These are phyloP conservation scores for Lonchura striata DNA, from an alignment of 2,113 vertebrate genomes.

Conservation along the genomic window DNA sequence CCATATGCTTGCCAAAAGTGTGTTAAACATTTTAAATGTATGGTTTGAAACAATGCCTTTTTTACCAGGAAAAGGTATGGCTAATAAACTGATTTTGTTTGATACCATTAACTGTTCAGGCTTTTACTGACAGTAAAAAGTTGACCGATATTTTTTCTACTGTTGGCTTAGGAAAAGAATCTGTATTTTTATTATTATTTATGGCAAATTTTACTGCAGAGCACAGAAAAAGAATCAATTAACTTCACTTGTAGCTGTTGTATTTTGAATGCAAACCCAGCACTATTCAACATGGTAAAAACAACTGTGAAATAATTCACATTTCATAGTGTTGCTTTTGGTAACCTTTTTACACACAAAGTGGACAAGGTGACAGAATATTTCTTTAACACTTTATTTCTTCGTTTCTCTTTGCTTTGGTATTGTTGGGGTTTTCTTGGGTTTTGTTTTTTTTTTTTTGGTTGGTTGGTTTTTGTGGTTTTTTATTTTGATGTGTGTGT, in stretches of 20 bases:
- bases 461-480: too few relatives aligned
- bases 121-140: not conserved
- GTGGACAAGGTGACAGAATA: not conserved
- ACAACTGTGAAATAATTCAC: not conserved
- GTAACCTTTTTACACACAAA: not conserved
- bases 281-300: not conserved
- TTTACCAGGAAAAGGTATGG: not conserved
- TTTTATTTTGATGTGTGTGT: not conserved
- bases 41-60: not conserved
- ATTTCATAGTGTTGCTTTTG: not conserved
- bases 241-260: not conserved
- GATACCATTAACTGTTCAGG: not conserved
- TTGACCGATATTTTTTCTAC: not conserved
- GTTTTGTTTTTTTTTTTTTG: too few relatives aligned
- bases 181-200: not conserved
- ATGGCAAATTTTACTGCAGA: not conserved
- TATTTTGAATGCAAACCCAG: not conserved
- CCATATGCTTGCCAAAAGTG: conserved; percentile 49
- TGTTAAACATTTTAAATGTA: not conserved
- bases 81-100: not conserved
- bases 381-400: not conserved
- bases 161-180: not conserved
- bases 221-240: not conserved
- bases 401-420: not conserved
- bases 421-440: too few relatives aligned